Conservation (phyloP, 2,888 invertebrate species). For the Trissolcus japonicus region DNA sequence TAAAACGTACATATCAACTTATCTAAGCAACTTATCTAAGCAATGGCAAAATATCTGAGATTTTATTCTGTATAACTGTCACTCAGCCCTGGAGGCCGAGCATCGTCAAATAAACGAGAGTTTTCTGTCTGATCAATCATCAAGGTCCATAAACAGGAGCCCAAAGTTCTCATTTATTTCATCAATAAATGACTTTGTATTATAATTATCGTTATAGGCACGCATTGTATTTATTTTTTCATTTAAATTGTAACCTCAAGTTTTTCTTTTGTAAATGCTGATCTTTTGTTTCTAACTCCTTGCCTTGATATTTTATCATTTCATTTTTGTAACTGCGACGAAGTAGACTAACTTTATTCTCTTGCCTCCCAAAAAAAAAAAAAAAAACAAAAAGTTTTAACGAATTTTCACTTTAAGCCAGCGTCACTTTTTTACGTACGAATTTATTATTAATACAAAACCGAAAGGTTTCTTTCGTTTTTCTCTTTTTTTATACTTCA, state of each 20-base stretch:
- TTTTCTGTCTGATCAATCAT: constrained; percentile 31
- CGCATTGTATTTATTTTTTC: constrained; percentile 73
- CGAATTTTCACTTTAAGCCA: constrained; percentile 4
- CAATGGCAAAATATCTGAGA: not conserved
- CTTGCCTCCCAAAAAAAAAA: not conserved
- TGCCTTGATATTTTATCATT: constrained; percentile 12
- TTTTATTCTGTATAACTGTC: not conserved
- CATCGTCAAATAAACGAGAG: constrained; percentile 54
- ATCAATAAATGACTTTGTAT: constrained; percentile 66
- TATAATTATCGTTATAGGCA: constrained; percentile 70
- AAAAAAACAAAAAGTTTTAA: not conserved
- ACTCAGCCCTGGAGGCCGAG: constrained; percentile 36
- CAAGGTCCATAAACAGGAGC: constrained; percentile 24
- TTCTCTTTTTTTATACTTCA: constrained; percentile 8
- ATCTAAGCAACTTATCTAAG: not conserved
- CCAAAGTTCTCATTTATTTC: constrained; percentile 41
- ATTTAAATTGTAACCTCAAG: constrained; percentile 66
- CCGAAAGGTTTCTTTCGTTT: constrained; percentile 27
- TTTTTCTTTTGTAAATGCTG: constrained; percentile 61
- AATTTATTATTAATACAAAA: constrained; percentile 35
- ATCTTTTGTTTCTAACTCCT: constrained; percentile 25
- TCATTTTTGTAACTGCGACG: constrained; percentile 9
- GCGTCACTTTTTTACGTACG: constrained; percentile 52
- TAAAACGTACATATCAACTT: constrained; percentile 7
- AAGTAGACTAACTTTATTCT: constrained; percentile 4